Base-by-base conservation (phyloP, 2,113 vertebrate genomes). In the Gambusia affinis region DNA sequence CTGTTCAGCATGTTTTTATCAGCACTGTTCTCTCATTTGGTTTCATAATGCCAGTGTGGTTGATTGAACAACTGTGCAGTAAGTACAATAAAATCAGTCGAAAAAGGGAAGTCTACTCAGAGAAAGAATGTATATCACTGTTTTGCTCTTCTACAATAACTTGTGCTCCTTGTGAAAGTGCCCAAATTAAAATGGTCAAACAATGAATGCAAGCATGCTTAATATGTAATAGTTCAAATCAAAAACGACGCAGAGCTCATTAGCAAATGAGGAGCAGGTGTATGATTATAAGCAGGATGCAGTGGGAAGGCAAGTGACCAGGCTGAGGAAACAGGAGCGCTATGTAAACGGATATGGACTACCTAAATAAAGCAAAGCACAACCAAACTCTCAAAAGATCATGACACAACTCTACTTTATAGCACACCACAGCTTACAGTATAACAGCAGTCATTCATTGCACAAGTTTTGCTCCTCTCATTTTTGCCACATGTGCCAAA, bases 401-500 rank as follows among this genome's bases (percentile, higher is more conserved):
- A 6, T 19, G 44, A 47, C 44, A 47, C 5, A 47, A 19, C 17
- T 6, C 4, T 47, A 6, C 44, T 47, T 47, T 47, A 47, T 4
- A 47, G 44, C 17, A 47, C 44, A 47, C 44, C 17, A 5, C 44
- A 47, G 44, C 17, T 47, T 47, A 7, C 44, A 7, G 44, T 4
- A 47, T 47, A 15, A 60, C 60, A 28, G 24, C 60, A 12, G 60
- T 12, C n/a, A 4, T 28, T 61, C 11, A 61, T 12, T 27, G 24
- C 3, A 61, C 88, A 91, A 91, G 84, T 89, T 91, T 77, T 72
- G 57, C 78, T 73, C 47, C 12, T 31, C 78, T 85, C 70, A 22
- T 79, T 86, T 86, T 76, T 47, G 71, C 79, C 81, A 75, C 64
- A 51, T 51, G 68, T 72, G 77, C 62, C 73, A 78, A 84, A 81